These are phyloP conservation scores for Glyphotaelius pellucidus DNA, from an alignment of 2,888 invertebrate species.

Conservation along the genomic window DNA sequence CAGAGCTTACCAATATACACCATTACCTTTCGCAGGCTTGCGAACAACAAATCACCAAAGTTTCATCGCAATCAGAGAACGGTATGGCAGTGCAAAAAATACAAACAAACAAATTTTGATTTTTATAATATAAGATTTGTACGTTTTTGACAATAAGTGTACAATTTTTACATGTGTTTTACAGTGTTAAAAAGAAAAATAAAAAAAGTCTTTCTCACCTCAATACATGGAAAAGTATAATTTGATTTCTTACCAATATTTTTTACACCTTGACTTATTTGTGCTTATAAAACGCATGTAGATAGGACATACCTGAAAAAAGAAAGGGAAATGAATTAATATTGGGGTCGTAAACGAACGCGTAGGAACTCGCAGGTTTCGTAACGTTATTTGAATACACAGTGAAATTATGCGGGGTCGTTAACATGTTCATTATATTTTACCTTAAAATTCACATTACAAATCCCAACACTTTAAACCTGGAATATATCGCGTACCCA, in stretches of 20 bases:
- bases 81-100: too few relatives aligned
- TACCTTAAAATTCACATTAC: background rate
- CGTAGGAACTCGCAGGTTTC: background rate
- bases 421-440: background rate
- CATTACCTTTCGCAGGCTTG: too few relatives aligned
- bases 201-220: too few relatives aligned
- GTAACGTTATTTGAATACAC: background rate
- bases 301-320: background rate
- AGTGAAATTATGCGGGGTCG: background rate
- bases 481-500: background rate
- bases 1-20: too few relatives aligned
- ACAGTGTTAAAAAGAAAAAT: too few relatives aligned
- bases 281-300: background rate
- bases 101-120: too few relatives aligned
- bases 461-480: background rate
- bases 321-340: background rate
- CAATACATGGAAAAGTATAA: background rate
- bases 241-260: background rate
- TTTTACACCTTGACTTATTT: background rate
- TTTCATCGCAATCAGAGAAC: too few relatives aligned
- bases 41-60: too few relatives aligned
- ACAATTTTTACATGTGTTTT: too few relatives aligned
- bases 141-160: too few relatives aligned
- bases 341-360: background rate
- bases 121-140: too few relatives aligned